These are phyloP conservation scores for Drosophila picticornis DNA, from an alignment of 2,888 invertebrate genomes.

Conservation along the genomic window DNA sequence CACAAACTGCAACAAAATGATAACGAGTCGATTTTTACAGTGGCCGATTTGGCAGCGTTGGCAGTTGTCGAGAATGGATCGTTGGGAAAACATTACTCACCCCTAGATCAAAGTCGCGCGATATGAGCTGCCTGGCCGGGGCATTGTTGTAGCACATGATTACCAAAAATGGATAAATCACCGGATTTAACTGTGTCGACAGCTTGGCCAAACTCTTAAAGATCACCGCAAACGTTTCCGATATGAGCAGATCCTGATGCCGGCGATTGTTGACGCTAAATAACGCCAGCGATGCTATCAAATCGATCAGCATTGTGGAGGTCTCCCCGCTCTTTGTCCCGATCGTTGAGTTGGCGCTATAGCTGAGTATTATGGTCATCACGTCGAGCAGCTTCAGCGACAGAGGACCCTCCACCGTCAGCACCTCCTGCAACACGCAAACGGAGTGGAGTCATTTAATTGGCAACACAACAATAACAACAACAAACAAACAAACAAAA, in stretches of 20 bases:
- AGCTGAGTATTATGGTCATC: slow-evolving; percentile 83
- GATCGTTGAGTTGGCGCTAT: slow-evolving; percentile 75
- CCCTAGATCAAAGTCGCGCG: slow-evolving; percentile 84
- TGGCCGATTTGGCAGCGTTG: too few relatives aligned
- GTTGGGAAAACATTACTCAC: slow-evolving; percentile 67
- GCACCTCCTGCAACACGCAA: slow-evolving; percentile 78
- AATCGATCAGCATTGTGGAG: slow-evolving; percentile 84
- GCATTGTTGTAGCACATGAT: slow-evolving; percentile 84
- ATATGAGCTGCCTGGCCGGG: slow-evolving; percentile 83
- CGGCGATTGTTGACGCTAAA: slow-evolving; percentile 84
- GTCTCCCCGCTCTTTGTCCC: slow-evolving; percentile 82
- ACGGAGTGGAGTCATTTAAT: slow-evolving; percentile 53
- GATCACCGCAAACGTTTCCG: slow-evolving; percentile 84
- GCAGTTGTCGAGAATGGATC: background rate
- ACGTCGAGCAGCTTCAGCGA: slow-evolving; percentile 84
- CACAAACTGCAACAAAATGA: slow-evolving; percentile 73
- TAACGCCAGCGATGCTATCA: slow-evolving; percentile 85
- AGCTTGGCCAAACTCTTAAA: slow-evolving; percentile 85
- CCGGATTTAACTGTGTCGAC: slow-evolving; percentile 83
- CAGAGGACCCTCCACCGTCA: slow-evolving; percentile 80
- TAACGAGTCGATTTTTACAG: background rate
- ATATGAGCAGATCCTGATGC: slow-evolving; percentile 84
- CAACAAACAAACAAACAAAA: background rate
- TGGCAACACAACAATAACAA: slow-evolving; percentile 53
- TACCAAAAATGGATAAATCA: slow-evolving; percentile 85